Conservation (phyloP, 1,140 invertebrate genomes). For the Trialeurodes vaporariorum region DNA sequence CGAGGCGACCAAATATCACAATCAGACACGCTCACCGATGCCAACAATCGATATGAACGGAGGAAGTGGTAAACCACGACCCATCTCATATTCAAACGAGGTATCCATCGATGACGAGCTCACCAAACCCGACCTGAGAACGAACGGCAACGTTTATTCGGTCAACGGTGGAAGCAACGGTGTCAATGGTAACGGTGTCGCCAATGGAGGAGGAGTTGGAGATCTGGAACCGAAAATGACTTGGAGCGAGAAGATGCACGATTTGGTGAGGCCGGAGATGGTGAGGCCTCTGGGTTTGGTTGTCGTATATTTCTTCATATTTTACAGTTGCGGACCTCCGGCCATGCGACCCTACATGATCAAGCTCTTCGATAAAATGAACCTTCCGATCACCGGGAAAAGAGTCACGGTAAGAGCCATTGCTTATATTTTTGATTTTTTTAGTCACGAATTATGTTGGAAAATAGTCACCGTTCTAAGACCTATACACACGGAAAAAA, state of each 20-base stretch:
- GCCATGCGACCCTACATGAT: conserved; percentile 48
- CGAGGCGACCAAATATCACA: conserved; percentile 13
- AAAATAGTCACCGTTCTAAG: no score
- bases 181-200: no score
- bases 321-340: conserved; percentile 37
- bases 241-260: conserved; percentile 22
- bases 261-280: conserved; percentile 39
- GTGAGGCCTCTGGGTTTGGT: conserved; percentile 37
- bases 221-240: no score
- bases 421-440: no score
- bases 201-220: no score
- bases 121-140: background rate
- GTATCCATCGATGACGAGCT: background rate
- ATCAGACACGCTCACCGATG: background rate
- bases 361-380: conserved; percentile 37
- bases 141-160: background rate
- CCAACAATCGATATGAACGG: background rate
- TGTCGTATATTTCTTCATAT: conserved; percentile 40
- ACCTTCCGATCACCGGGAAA: conserved; percentile 36
- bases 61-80: background rate
- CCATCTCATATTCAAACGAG: background rate
- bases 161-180: no score
- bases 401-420: conserved; percentile 37
- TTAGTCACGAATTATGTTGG: no score
- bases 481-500: no score